Base-by-base conservation (phyloP, 2,113 vertebrate genomes). In the Vireo altiloquus region DNA sequence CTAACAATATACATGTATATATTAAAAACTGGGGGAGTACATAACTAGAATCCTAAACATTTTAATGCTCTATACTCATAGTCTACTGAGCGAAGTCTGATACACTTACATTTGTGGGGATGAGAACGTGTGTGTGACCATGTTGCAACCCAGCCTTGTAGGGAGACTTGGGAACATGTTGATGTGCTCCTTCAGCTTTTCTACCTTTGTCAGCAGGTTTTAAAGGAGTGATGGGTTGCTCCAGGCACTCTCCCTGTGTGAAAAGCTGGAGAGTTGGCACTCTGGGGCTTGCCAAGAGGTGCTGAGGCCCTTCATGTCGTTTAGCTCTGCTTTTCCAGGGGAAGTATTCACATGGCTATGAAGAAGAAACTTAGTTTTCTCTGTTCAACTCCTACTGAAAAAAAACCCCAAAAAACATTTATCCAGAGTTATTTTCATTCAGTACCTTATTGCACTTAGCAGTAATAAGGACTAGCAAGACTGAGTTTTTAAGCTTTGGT, bases 191-290 rank as follows among this genome's bases (percentile, higher is more conserved):
- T 72, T 89, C 44, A 72, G 11, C 28, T 30, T 75, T 80, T 59
- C 49, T 4, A 1, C 10, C 17, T 76, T 66, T 50, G 10, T 12
- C 44, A 87, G n/a, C 30, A 59, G 13, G 4, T 4, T 49, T 5
- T 40, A 54, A 66, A 12, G 28, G 63, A 77, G 17, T 2, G 10
- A 42, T 16, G 10, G 4, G 2, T 12, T 86, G 9, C 19, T 5
- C 22, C 27, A 37, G 57, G 8, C 9, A 63, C 0, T 2, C 1
- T 50, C 9, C 5, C 1, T 1, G 5, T 54, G 11, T 59, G 23
- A 57, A 79, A 82, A 16, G 2, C 8, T 3, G 1, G 3, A 22
- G 7, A 19, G 2, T 1, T 40, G 47, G 24, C 12, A 71, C 27
- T 42, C 35, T 42, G 33, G 11, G 23, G 10, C 13, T 60, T 71